These are phyloP conservation scores for Ommatoiulus sabulosus DNA, from an alignment of 2,888 invertebrate genomes.

Conservation along the genomic window DNA sequence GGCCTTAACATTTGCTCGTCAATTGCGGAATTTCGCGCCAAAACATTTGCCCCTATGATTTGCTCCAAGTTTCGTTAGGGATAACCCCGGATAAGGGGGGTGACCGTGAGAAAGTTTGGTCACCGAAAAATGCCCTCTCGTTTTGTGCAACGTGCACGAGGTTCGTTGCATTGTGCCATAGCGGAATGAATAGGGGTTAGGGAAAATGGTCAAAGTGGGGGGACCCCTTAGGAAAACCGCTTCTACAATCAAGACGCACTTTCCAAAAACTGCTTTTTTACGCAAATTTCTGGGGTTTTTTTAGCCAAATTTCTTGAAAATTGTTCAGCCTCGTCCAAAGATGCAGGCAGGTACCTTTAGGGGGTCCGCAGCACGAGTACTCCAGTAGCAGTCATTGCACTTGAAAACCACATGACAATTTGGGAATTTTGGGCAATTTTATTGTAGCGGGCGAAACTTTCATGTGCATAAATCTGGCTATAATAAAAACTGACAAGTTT, in stretches of 20 bases:
- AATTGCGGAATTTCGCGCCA: background rate
- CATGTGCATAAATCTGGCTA: too few species aligned
- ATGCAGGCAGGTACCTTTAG: background rate
- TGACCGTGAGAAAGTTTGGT: conserved; percentile 10
- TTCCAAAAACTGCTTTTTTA: background rate
- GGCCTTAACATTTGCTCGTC: too few species aligned
- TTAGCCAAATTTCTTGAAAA: background rate
- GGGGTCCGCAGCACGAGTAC: background rate
- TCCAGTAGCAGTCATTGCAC: background rate
- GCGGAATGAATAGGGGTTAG: background rate
- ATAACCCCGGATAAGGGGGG: background rate
- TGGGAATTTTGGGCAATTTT: too few species aligned
- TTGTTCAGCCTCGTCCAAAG: background rate
- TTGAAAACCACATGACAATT: background rate
- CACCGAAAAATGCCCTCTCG: background rate
- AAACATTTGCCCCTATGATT: background rate
- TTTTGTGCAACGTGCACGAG: background rate
- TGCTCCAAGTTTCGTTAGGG: background rate
- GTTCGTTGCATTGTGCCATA: background rate
- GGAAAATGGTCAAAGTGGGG: background rate
- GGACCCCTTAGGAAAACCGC: background rate
- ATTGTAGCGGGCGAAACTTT: too few species aligned
- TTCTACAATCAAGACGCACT: background rate
- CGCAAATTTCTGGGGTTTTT: background rate
- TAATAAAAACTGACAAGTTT: too few species aligned